Evolutionary conservation across 2,113 vertebrate species (phyloP), one percentile per base, ranked within the genome.

Genomic region (Zeus faber): DNA sequence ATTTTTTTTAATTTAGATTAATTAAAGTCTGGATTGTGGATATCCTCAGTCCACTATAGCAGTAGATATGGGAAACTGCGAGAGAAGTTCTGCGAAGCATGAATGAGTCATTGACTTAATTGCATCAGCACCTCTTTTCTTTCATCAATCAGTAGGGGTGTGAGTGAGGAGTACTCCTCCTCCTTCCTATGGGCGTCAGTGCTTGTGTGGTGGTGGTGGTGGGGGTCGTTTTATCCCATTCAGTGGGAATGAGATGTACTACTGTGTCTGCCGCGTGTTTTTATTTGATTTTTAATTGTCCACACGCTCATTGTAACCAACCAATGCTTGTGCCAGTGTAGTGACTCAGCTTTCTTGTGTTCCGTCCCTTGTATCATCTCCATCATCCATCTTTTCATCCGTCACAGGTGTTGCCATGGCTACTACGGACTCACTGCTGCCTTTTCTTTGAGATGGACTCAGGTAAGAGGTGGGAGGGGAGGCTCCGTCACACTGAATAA

Each of bases 371-470:
- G 74, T 83, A 83, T 79, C 70, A 65, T 82, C 77, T 79, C 72
- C 79, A 73, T 86, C 81, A 81, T 80, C 74, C 70, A 70, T 84
- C 66, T 87, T 76, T 84, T 76, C 76, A 79, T 89, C 62, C 88
- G 81, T 84, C 86, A 85, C 83, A 89, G 87, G 87, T 85, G 87
- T 88, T 89, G 62, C 87, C 87, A 88, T 89, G 87, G 87, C 79
- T 88, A 85, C 86, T 85, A 65, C 81, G 80, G 82, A 88, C 82
- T 87, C 86, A 84, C 64, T 89, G 85, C 83, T 89, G 87, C 76
- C 73, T 87, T 72, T 79, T 88, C 82, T 83, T 87, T 86, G 87
- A 89, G 77, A 87, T 80, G 76, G 79, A 86, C 70, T 45, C 86
- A 88, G 87, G 87, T 89, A 88, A 88, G 84, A 66, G 35, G n/a